A percentile compares a stretch with the other conserved stretches of the same genome.
Conservation (phyloP, 2,888 invertebrate genomes). For the Chironomus tentans region DNA sequence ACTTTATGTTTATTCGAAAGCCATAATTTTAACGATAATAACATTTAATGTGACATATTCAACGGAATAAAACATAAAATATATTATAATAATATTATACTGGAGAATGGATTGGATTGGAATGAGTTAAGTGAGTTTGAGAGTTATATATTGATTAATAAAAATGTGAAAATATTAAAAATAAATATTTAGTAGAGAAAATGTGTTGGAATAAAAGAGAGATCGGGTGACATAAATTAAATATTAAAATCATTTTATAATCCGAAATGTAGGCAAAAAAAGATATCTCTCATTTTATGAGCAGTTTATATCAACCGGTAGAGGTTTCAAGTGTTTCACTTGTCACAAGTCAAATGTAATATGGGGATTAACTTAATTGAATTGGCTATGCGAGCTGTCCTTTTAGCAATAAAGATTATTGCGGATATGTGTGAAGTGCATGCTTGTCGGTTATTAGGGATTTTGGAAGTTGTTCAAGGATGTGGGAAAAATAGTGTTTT, state of each 20-base stretch:
- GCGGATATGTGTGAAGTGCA: too few relatives aligned
- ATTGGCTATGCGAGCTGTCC: too few relatives aligned
- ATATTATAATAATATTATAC: conserved; percentile 5
- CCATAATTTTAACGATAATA: conserved; percentile 22
- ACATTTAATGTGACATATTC: conserved; percentile 24
- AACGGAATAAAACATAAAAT: neutral
- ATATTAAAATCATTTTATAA: neutral
- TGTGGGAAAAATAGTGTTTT: too few relatives aligned
- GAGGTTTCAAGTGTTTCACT: too few relatives aligned
- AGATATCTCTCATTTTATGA: too few relatives aligned
- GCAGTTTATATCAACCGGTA: too few relatives aligned
- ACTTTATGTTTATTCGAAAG: conserved; percentile 15
- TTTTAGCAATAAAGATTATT: too few relatives aligned
- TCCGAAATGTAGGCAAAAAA: neutral
- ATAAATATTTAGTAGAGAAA: neutral
- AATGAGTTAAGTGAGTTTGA: neutral
- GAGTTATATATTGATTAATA: neutral
- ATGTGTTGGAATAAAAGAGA: neutral
- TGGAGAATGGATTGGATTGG: neutral
- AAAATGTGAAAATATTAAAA: neutral
- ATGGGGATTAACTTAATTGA: too few relatives aligned
- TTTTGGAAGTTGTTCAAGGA: too few relatives aligned
- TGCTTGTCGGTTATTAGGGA: too few relatives aligned
- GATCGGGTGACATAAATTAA: neutral
- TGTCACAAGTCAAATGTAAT: too few relatives aligned